phyloP scores from a whole-genome alignment of 2,888 invertebrate species.

The Smittia sp. region DNA sequence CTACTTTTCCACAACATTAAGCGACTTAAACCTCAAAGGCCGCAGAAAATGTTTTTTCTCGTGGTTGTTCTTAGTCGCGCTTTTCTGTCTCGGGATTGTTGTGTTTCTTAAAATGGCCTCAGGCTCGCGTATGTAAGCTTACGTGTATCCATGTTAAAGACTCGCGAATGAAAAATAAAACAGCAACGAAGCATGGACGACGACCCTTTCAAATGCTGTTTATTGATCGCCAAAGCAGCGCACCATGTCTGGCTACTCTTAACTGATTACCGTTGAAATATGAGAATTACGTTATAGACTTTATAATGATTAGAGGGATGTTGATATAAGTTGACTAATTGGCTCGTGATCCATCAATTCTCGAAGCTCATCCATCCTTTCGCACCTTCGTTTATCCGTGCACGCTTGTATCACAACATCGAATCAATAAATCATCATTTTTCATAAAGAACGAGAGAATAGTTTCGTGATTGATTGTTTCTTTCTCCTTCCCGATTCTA shows the following conservation, averaged over 20 bases:
- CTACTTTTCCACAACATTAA: constrained; percentile 27
- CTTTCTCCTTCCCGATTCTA: neutral
- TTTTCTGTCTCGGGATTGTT: neutral
- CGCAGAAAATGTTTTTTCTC: neutral
- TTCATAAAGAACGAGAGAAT: neutral
- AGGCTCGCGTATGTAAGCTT: neutral
- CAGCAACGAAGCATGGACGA: neutral
- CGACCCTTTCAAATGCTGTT: neutral
- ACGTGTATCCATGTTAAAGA: neutral
- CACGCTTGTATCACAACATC: neutral
- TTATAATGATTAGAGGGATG: neutral
- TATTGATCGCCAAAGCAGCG: neutral
- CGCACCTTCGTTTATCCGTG: constrained; percentile 4
- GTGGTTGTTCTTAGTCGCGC: too few species aligned
- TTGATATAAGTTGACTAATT: constrained; percentile 33
- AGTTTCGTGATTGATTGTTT: constrained; percentile 29
- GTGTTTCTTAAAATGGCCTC: constrained; percentile 3
- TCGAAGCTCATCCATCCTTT: constrained; percentile 3
- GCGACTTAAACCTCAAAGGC: neutral
- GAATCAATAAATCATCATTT: constrained; percentile 33
- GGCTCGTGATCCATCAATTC: constrained; percentile 36
- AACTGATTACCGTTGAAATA: neutral
- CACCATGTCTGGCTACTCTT: too few species aligned
- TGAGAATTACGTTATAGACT: neutral
- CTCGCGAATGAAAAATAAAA: neutral